Base-by-base conservation (phyloP, 1,140 invertebrate genomes). In the Zaprionus lachaisei region DNA sequence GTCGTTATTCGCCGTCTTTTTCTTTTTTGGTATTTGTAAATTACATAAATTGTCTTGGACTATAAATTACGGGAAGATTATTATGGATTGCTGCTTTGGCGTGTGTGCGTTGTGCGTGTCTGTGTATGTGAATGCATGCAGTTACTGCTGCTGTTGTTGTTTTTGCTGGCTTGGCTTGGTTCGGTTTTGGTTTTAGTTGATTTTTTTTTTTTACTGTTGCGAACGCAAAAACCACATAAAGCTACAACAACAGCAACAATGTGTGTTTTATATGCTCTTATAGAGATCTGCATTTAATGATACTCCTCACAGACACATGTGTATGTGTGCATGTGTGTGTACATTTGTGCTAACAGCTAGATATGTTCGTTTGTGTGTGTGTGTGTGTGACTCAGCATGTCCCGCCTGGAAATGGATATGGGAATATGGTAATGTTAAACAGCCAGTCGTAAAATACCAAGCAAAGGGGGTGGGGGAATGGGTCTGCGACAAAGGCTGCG, bases 41-140 rank as follows among this genome's bases (percentile, higher is more conserved):
- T 89, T 89, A 89, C 85, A 89, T 89, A 90, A 89, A 89, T 89
- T 90, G 85, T 89, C 85, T 89, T 89, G 85, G 85, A 89, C 85
- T 89, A 89, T 89, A 89, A 89, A 89, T 89, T 89, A 89, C 85
- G 85, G 81, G 86, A 89, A 89, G 85, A 89, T 89, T 89, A 89
- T 89, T 89, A 89, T 90, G 84, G 84, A 90, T 89, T 89, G 84
- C 77, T 89, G 60, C 58, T 67, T 72, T 56, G 64, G 34, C 34
- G 58, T 47, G 67, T 65, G 26, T 44, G 20, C 41, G 38, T 69
- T 69, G 2, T 31, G 24, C 1, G 17, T 64, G 61, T 72, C 31
- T 38, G 54, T 51, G 17, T 63, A 24, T 62, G 17, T 62, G 17
- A 56, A 58, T 56, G 26, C 54, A 65, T 78, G 69, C 78, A 68